A percentile compares a stretch with the other conserved stretches of the same genome.
phyloP scores from a whole-genome alignment of 2,888 invertebrate genomes.

The Ecdyonurus torrentis region DNA sequence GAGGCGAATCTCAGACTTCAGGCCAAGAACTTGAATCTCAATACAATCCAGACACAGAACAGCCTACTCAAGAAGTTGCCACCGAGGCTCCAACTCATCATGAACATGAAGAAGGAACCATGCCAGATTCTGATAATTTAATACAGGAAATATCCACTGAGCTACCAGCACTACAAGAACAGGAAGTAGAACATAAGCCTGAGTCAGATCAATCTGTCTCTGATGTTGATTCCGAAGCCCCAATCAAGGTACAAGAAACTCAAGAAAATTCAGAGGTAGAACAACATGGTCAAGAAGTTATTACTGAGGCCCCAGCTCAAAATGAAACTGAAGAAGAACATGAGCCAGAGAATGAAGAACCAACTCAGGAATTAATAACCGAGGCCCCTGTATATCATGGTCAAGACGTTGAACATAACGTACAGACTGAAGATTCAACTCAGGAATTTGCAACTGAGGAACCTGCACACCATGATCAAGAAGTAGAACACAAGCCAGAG shows the following conservation, averaged over 20 bases:
- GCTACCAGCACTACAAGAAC: conserved; percentile 5
- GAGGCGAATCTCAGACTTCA: not conserved
- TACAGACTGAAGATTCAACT: not conserved
- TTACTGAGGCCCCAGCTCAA: conserved; percentile 11
- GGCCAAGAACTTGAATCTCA: too few species aligned
- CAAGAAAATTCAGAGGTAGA: too few species aligned
- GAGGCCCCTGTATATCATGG: not conserved
- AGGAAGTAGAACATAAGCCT: not conserved
- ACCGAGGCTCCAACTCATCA: not conserved
- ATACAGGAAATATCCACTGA: conserved; percentile 10
- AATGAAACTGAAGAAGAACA: conserved; percentile 15
- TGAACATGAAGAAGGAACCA: conserved; percentile 11
- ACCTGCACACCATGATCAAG: not conserved
- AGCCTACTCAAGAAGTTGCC: too few species aligned
- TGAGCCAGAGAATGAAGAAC: conserved; percentile 3
- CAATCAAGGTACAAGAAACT: too few species aligned
- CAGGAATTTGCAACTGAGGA: not conserved
- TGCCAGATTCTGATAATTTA: conserved; percentile 8
- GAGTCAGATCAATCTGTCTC: too few species aligned
- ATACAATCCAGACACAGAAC: too few species aligned
- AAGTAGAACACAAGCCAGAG: not conserved
- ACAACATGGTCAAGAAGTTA: too few species aligned
- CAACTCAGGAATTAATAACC: not conserved
- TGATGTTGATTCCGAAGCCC: too few species aligned
- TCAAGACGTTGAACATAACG: not conserved